phyloP scores from a whole-genome alignment of 2,797 vertebrate species.

The Uromys caudimaculatus region DNA sequence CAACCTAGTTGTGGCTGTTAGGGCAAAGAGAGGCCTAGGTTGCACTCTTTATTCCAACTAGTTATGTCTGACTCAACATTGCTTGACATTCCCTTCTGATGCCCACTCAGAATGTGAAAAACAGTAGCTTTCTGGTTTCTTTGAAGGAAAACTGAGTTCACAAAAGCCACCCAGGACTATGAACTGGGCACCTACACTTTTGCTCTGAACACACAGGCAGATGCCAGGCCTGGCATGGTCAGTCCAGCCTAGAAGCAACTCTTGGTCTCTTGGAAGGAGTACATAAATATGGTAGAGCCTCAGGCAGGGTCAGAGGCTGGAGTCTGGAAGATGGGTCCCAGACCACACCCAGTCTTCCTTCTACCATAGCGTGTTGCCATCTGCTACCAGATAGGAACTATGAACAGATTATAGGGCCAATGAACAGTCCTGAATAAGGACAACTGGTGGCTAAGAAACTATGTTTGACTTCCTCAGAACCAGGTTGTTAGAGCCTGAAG shows the following conservation, averaged over 20 bases:
- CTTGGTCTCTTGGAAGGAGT: accelerated
- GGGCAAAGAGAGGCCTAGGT: neutral
- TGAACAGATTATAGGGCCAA: neutral
- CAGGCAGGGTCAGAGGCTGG: accelerated
- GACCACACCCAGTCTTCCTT: neutral
- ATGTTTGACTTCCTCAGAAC: neutral
- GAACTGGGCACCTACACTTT: neutral
- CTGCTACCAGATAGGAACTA: neutral
- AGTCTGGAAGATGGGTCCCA: neutral
- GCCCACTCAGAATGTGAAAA: neutral
- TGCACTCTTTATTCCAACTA: neutral
- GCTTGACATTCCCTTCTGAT: neutral
- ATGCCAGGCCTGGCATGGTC: accelerated
- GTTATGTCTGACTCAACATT: neutral
- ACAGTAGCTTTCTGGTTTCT: neutral
- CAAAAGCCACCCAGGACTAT: neutral
- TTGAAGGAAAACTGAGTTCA: neutral
- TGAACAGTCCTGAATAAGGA: neutral
- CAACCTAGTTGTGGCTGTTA: neutral
- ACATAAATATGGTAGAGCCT: neutral
- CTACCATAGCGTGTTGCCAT: neutral
- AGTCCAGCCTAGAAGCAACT: neutral
- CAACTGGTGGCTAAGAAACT: neutral
- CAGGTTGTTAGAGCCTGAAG: neutral
- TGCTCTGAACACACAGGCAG: neutral